Base-by-base conservation (phyloP, 2,888 invertebrate genomes). In the Sinhomidia bicolor region DNA sequence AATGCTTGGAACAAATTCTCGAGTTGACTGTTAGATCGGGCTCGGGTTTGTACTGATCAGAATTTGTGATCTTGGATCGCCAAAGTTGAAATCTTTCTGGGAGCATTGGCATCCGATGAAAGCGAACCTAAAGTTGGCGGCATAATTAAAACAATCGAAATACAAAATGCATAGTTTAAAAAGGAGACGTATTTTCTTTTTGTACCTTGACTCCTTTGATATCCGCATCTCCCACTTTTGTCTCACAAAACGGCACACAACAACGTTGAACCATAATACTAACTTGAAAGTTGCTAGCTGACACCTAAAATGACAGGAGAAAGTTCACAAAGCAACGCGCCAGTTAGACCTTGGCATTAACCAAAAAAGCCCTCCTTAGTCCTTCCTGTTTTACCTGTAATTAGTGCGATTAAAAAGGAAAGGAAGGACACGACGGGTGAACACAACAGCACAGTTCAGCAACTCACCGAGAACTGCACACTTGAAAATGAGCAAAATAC, bases 151-250 rank as follows among this genome's bases (percentile, higher is more conserved):
- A 14, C 9, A 14, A 51, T 6, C 51, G 12, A 14, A 14, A 9
- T n/a, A 10, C 5, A 51, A 51, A 51, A 51, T 51, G 51, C 51
- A 4, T 81, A 89, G n/a, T n/a, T n/a, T n/a, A n/a, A n/a, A n/a
- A n/a, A n/a, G n/a, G n/a, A n/a, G n/a, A n/a, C n/a, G n/a, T n/a
- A n/a, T n/a, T n/a, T n/a, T n/a, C n/a, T n/a, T n/a, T n/a, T n/a
- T n/a, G n/a, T n/a, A n/a, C 89, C 78, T 89, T 89, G 1, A 82
- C 82, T 60, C 89, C 89, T 20, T 89, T 90, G 26, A 90, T 83
- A 62, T 91, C 91, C 20, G 82, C 83, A 80, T 91, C 90, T 12
- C 91, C 91, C 9, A 90, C 91, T 85, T 91, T 91, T n/a, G 91
- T 89, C n/a, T 84, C 86, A 88, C 91, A 91, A 44, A 89, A 79